Base-by-base conservation (phyloP, 1,140 invertebrate genomes). In the Maconellicoccus hirsutus region DNA sequence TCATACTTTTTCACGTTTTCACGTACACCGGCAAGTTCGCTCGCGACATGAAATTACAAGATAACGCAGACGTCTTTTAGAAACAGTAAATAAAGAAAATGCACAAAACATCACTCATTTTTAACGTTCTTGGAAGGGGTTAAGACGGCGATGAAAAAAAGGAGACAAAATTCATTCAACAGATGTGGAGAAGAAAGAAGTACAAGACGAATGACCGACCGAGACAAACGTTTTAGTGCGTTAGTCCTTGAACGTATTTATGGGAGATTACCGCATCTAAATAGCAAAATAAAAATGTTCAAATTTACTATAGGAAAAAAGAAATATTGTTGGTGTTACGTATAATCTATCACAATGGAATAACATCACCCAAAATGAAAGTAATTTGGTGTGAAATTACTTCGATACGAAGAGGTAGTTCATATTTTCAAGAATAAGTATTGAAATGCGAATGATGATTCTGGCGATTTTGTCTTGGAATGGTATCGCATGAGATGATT, bases 191-290 rank as follows among this genome's bases (percentile, higher is more conserved):
- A 66, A 23, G 21, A 66, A 19, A 10, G 25, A 26, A 66, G 10
- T 23, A 26, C 21, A 66, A 66, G 25, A 66, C 25, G 61, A 25
- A 66, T 66, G 61, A 66, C 61, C 25, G 61, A 66, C 61, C 61
- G 61, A 66, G 22, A 66, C 61, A 26, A 66, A 66, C 61, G 25
- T 66, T 66, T 52, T 52, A 52, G 42, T 52, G 42, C 16, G 42
- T 52, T 52, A 22, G 61, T 66, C 61, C 61, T 26, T 66, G 61
- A 25, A 25, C 61, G 61, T 26, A 66, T 66, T 66, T 66, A 66
- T 26, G 25, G 61, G 25, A 66, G 61, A 66, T 66, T 25, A 66
- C 22, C 61, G 61, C 21, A 26, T 66, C 61, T 66, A 66, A 66
- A 66, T 66, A 66, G 61, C 25, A 26, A 66, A 66, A 66, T 66